These are phyloP conservation scores for Callithrix jacchus DNA, from an alignment of 2,113 vertebrate species.

Conservation along the genomic window DNA sequence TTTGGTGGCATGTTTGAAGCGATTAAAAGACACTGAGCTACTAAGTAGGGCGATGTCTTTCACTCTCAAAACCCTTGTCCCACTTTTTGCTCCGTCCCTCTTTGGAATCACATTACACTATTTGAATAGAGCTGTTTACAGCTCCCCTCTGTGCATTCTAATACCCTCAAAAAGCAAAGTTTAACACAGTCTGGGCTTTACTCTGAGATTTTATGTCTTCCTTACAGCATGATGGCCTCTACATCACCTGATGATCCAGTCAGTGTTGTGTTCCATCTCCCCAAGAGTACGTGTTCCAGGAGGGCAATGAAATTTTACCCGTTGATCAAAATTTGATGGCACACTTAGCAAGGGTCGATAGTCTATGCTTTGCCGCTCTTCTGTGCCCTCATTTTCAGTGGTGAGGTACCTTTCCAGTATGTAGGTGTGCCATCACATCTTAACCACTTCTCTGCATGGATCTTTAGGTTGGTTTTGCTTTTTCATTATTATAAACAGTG, in stretches of 20 bases:
- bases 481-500: neutral
- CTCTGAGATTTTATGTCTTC: neutral
- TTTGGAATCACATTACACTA: neutral
- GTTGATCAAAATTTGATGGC: neutral
- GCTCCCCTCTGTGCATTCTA: neutral
- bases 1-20: neutral
- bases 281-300: neutral
- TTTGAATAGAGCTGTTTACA: neutral
- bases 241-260: neutral
- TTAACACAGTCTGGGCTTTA: neutral
- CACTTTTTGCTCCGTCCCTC: neutral
- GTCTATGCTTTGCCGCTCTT: neutral
- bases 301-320: neutral
- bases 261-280: neutral
- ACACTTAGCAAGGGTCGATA: neutral
- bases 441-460: neutral
- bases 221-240: neutral
- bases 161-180: neutral
- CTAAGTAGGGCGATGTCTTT: neutral
- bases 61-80: neutral
- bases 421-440: neutral
- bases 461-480: neutral
- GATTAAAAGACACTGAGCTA: neutral
- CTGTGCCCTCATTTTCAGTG: fast-evolving
- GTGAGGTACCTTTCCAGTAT: fast-evolving